Evolutionary conservation across 1,140 invertebrate species (phyloP).

Genomic region (Listronotus oregonensis): DNA sequence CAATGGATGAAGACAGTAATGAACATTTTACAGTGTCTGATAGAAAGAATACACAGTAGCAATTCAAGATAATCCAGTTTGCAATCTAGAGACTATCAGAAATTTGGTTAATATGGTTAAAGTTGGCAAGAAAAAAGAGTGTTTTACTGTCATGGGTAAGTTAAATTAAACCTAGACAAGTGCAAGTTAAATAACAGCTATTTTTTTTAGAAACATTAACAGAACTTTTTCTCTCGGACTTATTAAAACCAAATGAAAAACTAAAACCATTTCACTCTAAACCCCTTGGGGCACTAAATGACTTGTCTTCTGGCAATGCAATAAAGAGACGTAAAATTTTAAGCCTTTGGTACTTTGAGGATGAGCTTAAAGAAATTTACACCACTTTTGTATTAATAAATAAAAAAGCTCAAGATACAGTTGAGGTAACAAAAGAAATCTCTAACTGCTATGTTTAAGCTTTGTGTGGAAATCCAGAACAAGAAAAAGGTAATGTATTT

Average conservation of each 20-base stretch:
- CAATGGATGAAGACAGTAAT: constrained; percentile 83
- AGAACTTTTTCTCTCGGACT: constrained; percentile 77
- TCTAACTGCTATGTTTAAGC: constrained; percentile 75
- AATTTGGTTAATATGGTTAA: constrained; percentile 79
- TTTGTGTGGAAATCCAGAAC: constrained; percentile 86
- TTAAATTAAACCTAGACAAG: too few relatives aligned
- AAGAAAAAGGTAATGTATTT: constrained; percentile 72
- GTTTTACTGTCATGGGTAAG: constrained; percentile 67
- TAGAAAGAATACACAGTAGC: constrained; percentile 79
- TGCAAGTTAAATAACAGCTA: not conserved
- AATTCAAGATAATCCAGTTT: constrained; percentile 84
- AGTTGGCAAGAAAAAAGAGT: constrained; percentile 79
- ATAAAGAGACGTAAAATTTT: constrained; percentile 63
- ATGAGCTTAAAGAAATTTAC: constrained; percentile 80
- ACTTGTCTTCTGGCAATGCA: constrained; percentile 60
- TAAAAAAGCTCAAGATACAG: constrained; percentile 67
- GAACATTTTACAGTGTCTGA: constrained; percentile 78
- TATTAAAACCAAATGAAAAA: constrained; percentile 75
- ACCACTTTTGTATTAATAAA: constrained; percentile 69
- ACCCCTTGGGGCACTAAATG: constrained; percentile 60
- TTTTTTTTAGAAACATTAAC: constrained; percentile 66
- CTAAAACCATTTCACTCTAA: constrained; percentile 76
- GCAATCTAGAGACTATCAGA: constrained; percentile 73
- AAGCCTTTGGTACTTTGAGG: constrained; percentile 79
- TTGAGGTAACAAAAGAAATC: constrained; percentile 84